Base-by-base conservation (phyloP, 2,888 invertebrate species). In the Drepana falcataria region DNA sequence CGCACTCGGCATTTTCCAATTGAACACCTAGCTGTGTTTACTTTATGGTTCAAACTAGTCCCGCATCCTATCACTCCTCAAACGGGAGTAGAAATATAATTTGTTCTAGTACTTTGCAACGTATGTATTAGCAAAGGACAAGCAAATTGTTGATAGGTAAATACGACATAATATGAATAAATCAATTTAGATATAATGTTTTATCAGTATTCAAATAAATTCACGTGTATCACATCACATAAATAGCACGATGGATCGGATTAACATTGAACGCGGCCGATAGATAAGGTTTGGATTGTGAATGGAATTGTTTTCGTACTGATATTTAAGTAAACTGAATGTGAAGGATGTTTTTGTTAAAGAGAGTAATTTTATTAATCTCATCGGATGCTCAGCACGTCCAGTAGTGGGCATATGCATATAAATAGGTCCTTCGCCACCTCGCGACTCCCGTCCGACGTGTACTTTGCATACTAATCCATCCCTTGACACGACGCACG, bases 401-500 rank as follows among this genome's bases (percentile, higher is more conserved):
- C 54, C 55, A 21, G 33, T 56, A 62, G 58, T 68, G 75, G 78
- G 71, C 62, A 60, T 64, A 65, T 78, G 90, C 88, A 89, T 88
- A 73, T 60, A 76, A 89, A 90, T 87, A 68, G 71, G 64, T 67
- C 77, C 68, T 77, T 89, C 83, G 87, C 82, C 90, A 89, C 89
- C 86, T 89, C 83, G 71, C 71, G 68, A 68, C 73, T 67, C 69
- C 21, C 21, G 62, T 58, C 72, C 74, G 70, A 72, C 55, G 68
- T 75, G 74, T 68, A 79, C 69, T 78, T 80, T 81, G 89, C 85
- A 90, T 90, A 88, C 86, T 84, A 88, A 90, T 83, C 57, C 40
- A 53, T 57, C 57, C 57, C 57, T 56, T 54, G 56, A 64, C 66
- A 64, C 61, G 61, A 61, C 59, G 60, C 61, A 65, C 61, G 66